Conservation (phyloP, 2,113 vertebrate genomes). For the Labeo catla region DNA sequence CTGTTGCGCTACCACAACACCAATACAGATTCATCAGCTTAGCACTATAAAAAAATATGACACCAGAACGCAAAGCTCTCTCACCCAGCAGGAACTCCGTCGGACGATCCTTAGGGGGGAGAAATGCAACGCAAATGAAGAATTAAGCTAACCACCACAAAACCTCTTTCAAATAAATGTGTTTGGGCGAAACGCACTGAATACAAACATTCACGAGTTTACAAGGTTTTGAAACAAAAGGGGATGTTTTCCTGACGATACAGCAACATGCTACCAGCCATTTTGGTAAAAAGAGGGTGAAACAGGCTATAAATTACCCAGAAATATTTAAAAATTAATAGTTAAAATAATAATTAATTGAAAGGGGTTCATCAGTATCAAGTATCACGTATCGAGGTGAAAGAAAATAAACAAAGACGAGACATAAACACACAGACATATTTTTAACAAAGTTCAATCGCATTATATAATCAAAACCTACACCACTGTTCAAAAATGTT, state of each 20-base stretch:
- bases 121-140: constrained; percentile 66
- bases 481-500: background rate
- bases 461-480: background rate
- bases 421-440: background rate
- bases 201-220: background rate
- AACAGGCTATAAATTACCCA: background rate
- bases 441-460: background rate
- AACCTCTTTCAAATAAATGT: constrained; percentile 24
- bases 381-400: background rate
- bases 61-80: constrained; percentile 65
- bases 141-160: constrained; percentile 60
- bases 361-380: background rate
- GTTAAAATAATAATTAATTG: background rate
- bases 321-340: background rate
- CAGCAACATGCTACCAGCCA: background rate
- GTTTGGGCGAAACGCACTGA: background rate
- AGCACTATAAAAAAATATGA: constrained; percentile 45
- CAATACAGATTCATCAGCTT: constrained; percentile 52
- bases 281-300: background rate
- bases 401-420: background rate
- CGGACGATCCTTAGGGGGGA: constrained; percentile 70
- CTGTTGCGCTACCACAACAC: constrained; percentile 50
- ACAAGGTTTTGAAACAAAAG: background rate
- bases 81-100: constrained; percentile 73
- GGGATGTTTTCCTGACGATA: background rate